A percentile compares a stretch with the other conserved stretches of the same genome.
These are phyloP conservation scores for Acanthoscelides obtectus DNA, from an alignment of 2,888 invertebrate species.

Conservation along the genomic window DNA sequence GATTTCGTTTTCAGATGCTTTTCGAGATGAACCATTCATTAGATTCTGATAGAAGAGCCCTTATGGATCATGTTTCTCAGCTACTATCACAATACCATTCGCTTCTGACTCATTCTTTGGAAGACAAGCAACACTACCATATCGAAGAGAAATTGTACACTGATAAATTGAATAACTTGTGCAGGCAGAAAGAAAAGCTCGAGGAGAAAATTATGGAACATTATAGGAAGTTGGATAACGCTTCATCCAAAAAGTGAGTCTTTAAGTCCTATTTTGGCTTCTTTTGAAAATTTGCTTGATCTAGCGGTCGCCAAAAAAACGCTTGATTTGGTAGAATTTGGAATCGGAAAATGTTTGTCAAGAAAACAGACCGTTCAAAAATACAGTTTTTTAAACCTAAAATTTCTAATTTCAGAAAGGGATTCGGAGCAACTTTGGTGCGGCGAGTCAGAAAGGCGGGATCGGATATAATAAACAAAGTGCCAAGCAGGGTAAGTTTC, in stretches of 20 bases:
- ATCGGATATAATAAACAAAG: conserved; percentile 80
- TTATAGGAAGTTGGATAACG: conserved; percentile 86
- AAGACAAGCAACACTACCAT: conserved; percentile 93
- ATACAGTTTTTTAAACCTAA: too few species aligned
- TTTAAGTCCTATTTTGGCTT: too few species aligned
- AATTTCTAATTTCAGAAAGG: conserved; percentile 65
- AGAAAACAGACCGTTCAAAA: too few species aligned
- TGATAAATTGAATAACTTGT: conserved; percentile 86
- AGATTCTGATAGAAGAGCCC: conserved; percentile 82
- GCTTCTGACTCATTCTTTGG: conserved; percentile 82
- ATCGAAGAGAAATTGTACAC: conserved; percentile 91
- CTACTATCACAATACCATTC: conserved; percentile 92
- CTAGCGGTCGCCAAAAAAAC: too few species aligned
- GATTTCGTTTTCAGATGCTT: conserved; percentile 68
- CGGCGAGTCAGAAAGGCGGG: conserved; percentile 82
- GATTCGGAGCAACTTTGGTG: conserved; percentile 84
- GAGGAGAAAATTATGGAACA: conserved; percentile 99
- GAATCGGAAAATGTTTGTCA: too few species aligned
- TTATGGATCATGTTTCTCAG: conserved; percentile 90
- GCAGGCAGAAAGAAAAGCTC: conserved; percentile 92
- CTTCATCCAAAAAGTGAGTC: conserved; percentile 73
- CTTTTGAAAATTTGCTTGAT: too few species aligned
- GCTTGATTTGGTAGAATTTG: too few species aligned
- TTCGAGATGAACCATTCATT: conserved; percentile 84
- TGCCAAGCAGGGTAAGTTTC: conserved; percentile 60